phyloP scores from a whole-genome alignment of 2,888 invertebrate species.

The Congeria kusceri region DNA sequence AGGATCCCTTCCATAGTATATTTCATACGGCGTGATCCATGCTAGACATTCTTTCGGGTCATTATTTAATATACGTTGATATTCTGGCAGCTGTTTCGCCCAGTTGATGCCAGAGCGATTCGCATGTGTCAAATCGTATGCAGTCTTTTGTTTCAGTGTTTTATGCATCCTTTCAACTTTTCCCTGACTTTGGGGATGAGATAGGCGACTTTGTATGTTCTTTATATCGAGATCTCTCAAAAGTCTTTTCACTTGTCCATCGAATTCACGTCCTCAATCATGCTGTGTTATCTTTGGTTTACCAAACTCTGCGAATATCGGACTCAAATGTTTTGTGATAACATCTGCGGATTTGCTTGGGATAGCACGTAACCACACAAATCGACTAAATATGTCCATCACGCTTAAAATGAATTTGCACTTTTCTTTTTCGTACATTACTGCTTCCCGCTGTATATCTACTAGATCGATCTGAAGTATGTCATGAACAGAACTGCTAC shows the following conservation, averaged over 20 bases:
- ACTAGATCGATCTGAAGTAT: constrained; percentile 31
- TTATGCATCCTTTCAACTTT: constrained; percentile 35
- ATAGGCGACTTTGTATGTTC: constrained; percentile 14
- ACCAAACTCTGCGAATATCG: constrained; percentile 13
- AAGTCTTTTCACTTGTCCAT: constrained; percentile 7
- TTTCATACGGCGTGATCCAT: constrained; percentile 13
- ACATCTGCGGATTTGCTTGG: not conserved
- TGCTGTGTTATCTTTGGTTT: constrained; percentile 14
- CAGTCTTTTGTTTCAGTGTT: constrained; percentile 28
- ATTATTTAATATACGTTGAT: constrained; percentile 19
- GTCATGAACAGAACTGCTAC: constrained; percentile 13
- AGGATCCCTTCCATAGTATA: constrained; percentile 17
- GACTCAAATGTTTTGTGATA: not conserved
- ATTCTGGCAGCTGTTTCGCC: constrained; percentile 19
- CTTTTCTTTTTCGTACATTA: constrained; percentile 7
- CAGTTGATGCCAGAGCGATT: constrained; percentile 12
- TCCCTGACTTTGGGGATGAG: constrained; percentile 42
- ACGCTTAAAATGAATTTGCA: constrained; percentile 30
- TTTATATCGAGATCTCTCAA: not conserved
- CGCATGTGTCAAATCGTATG: constrained; percentile 14
- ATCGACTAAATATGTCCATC: constrained; percentile 42
- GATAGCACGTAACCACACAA: constrained; percentile 19
- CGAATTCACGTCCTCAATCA: constrained; percentile 26
- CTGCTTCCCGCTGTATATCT: constrained; percentile 11
- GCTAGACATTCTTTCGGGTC: constrained; percentile 17